phyloP scores from a whole-genome alignment of 2,797 vertebrate genomes.

The Sciurus carolinensis region DNA sequence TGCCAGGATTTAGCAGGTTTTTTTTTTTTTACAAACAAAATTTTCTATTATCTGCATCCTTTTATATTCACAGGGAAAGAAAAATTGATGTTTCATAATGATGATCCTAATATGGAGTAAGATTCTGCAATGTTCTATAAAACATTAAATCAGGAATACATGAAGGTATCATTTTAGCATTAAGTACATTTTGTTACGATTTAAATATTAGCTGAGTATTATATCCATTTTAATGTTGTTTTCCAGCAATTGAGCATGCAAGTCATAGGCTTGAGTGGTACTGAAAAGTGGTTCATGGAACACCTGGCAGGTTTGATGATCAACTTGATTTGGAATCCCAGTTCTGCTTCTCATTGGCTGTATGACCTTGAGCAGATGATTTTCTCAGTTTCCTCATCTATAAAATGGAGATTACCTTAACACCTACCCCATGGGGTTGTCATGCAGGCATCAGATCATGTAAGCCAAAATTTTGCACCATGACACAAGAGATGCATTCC shows the following conservation, averaged over 20 bases:
- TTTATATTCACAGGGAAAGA: not conserved
- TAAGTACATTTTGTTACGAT: slow-evolving; percentile 41
- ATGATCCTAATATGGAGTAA: not conserved
- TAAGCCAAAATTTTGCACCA: slow-evolving; percentile 18
- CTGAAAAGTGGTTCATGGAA: not conserved
- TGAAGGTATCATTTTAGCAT: not conserved
- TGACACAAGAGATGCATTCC: not conserved
- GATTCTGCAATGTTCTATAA: slow-evolving; percentile 38
- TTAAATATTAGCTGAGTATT: slow-evolving; percentile 12
- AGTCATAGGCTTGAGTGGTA: not conserved
- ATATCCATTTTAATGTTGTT: not conserved
- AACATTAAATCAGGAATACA: not conserved
- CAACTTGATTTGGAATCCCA: not conserved
- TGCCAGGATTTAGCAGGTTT: not conserved
- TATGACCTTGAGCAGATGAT: not conserved
- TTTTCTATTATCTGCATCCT: not conserved
- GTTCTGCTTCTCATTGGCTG: slow-evolving; percentile 7
- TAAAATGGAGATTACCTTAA: not conserved
- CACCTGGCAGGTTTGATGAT: not conserved
- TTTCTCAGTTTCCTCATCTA: slow-evolving; percentile 1
- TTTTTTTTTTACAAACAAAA: slow-evolving; percentile 30
- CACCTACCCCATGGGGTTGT: not conserved
- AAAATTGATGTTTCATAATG: not conserved
- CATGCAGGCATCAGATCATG: not conserved
- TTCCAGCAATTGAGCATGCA: not conserved